Percentiles rank a stretch among this genome's conserved stretches.
phyloP scores from a whole-genome alignment of 2,888 invertebrate genomes.

The Agrochola macilenta region DNA sequence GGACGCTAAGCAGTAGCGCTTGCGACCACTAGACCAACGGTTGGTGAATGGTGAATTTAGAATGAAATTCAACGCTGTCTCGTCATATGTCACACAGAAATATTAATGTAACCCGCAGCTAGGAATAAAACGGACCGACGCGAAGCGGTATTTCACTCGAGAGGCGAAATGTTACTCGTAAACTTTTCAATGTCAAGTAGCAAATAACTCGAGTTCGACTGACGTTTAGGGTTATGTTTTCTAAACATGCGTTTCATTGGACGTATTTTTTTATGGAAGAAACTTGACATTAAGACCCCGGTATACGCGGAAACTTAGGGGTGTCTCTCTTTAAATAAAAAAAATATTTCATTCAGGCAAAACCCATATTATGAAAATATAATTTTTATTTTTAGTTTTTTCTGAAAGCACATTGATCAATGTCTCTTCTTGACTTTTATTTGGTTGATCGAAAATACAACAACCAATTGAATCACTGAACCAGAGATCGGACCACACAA shows the following conservation, averaged over 20 bases:
- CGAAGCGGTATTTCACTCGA: conserved; percentile 70
- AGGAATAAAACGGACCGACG: conserved; percentile 69
- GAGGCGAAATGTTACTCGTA: conserved; percentile 57
- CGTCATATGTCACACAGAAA: conserved; percentile 68
- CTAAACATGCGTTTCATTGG: conserved; percentile 4
- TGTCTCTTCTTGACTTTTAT: no score
- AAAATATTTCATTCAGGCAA: no score
- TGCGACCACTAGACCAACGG: neutral
- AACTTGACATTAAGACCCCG: neutral
- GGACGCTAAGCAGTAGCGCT: neutral
- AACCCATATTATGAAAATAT: no score
- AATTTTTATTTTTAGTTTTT: neutral
- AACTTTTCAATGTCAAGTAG: conserved; percentile 63
- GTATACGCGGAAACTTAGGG: neutral
- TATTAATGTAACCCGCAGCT: conserved; percentile 72
- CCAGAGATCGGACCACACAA: neutral
- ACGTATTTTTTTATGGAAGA: neutral
- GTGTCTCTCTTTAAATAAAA: no score
- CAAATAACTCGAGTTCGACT: conserved; percentile 46
- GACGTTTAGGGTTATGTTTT: conserved; percentile 22
- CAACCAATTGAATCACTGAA: neutral
- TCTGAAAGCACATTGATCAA: neutral
- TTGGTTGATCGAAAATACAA: neutral
- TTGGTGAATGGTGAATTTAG: conserved; percentile 65
- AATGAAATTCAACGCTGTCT: conserved; percentile 60